These are phyloP conservation scores for Atherinosoma microstoma DNA, from an alignment of 2,797 vertebrate species.

Conservation along the genomic window DNA sequence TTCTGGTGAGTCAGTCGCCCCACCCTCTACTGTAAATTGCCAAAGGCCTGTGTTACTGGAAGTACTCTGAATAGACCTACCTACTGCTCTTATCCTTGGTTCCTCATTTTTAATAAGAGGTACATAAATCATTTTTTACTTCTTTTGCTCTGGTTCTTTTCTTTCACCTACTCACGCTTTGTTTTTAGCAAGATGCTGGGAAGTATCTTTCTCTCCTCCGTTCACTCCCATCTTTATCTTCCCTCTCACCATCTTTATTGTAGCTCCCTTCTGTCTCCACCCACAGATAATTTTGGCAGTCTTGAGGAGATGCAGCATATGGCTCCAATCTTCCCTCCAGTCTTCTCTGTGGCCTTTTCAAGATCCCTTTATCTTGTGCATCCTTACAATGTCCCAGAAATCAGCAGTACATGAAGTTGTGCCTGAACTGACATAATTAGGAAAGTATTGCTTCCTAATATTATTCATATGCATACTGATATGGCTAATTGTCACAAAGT, in stretches of 20 bases:
- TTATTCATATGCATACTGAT: not conserved
- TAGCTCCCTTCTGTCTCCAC: slow-evolving; percentile 24
- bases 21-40: slow-evolving; percentile 58
- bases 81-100: slow-evolving; percentile 16
- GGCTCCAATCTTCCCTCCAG: slow-evolving; percentile 59
- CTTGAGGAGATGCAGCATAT: slow-evolving; percentile 58
- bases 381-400: slow-evolving; percentile 7
- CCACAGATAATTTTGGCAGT: slow-evolving; percentile 60
- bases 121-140: slow-evolving; percentile 33
- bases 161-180: not conserved
- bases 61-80: slow-evolving; percentile 31
- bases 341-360: slow-evolving; percentile 49
- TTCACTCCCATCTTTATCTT: slow-evolving; percentile 41
- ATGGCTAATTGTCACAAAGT: not conserved
- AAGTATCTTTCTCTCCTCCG: slow-evolving; percentile 22
- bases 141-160: slow-evolving; percentile 8
- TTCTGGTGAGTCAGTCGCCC: slow-evolving; percentile 63
- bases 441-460: not conserved
- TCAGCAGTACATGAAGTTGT: not conserved
- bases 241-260: slow-evolving; percentile 40
- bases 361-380: slow-evolving; percentile 19
- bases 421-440: not conserved
- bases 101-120: slow-evolving; percentile 32
- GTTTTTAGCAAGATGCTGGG: slow-evolving; percentile 28
- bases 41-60: slow-evolving; percentile 68